phyloP scores from a whole-genome alignment of 2,888 invertebrate genomes.

The Aproaerema taeniolella region DNA sequence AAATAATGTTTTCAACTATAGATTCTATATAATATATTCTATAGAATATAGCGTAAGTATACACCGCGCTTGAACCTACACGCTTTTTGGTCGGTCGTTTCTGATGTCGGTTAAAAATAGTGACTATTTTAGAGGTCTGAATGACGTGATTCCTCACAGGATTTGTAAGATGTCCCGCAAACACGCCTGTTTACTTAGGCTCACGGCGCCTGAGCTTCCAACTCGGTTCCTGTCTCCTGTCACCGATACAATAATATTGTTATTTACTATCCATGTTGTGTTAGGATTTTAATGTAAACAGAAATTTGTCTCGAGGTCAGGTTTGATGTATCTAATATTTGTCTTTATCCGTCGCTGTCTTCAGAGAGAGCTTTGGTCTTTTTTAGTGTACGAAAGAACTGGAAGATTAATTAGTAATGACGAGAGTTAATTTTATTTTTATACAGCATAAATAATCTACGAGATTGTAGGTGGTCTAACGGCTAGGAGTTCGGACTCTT shows the following conservation, averaged over 20 bases:
- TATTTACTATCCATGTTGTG: slow-evolving; percentile 8
- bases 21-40: not conserved
- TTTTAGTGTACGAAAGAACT: not conserved
- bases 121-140: not conserved
- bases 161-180: slow-evolving; percentile 26
- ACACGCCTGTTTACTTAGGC: slow-evolving; percentile 29
- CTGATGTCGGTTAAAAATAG: not conserved
- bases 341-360: too few relatives aligned
- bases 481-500: too few relatives aligned
- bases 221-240: slow-evolving; percentile 19
- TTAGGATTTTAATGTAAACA: slow-evolving; percentile 9
- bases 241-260: slow-evolving; percentile 9
- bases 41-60: not conserved
- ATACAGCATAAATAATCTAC: not conserved
- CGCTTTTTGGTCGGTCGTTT: too few relatives aligned
- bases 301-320: slow-evolving; percentile 1
- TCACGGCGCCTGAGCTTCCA: slow-evolving; percentile 11
- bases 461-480: too few relatives aligned
- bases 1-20: not conserved
- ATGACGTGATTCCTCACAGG: slow-evolving; percentile 17
- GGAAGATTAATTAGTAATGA: not conserved
- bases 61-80: too few relatives aligned
- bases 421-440: not conserved
- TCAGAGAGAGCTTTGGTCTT: too few relatives aligned
- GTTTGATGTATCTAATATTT: slow-evolving; percentile 1